Percentiles rank a stretch among this genome's conserved stretches.
Evolutionary conservation across 92 coral and sea anemone species (phyloP).

Genomic region (Hydrozoanthus gracilis): DNA sequence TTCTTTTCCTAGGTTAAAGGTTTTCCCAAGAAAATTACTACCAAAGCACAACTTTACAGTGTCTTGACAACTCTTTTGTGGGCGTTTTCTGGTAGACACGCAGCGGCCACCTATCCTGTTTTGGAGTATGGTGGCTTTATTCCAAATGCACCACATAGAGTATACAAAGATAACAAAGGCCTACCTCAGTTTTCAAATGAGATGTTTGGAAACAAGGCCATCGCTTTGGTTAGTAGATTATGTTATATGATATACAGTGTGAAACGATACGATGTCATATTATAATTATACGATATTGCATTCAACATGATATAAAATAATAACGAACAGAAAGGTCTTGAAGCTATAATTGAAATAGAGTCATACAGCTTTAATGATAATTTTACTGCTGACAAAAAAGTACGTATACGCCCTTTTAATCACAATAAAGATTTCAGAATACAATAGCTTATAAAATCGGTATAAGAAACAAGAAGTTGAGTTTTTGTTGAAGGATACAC

Average conservation of each 20-base stretch:
- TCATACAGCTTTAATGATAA: no score
- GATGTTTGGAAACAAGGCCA: conserved; percentile 98
- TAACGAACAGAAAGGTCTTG: no score
- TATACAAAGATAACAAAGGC: conserved; percentile 83
- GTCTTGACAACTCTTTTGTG: conserved; percentile 81
- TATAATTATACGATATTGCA: no score
- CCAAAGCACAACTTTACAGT: conserved; percentile 46
- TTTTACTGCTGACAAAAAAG: no score
- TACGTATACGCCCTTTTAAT: no score
- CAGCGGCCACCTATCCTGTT: conserved; percentile 88
- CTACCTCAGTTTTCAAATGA: conserved; percentile 71
- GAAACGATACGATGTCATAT: no score
- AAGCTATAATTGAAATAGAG: no score
- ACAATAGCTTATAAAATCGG: no score
- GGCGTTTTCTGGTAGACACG: conserved; percentile 92
- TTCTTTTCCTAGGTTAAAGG: conserved; percentile 67
- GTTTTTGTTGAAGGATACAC: no score
- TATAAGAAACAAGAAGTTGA: no score
- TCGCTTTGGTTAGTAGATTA: conserved; percentile 76
- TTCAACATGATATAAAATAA: no score
- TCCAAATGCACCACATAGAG: conserved; percentile 95
- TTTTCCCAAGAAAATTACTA: conserved; percentile 77
- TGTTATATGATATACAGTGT: background rate
- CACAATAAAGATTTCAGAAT: no score
- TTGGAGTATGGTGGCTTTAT: conserved; percentile 96